These are phyloP conservation scores for Mustelus asterias DNA, from an alignment of 2,113 vertebrate species.

Conservation along the genomic window DNA sequence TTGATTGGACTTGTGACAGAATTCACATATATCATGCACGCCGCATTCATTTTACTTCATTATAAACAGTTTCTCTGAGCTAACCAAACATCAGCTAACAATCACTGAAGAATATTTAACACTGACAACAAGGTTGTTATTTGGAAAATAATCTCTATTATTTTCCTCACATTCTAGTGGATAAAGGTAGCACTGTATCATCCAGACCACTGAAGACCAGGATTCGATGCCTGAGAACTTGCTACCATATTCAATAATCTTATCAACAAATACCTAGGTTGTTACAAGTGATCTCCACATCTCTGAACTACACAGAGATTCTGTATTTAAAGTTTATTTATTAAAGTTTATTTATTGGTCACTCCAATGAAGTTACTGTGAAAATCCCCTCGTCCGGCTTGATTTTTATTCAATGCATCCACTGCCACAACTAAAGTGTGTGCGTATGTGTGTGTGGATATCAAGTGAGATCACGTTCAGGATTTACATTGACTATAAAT, in stretches of 20 bases:
- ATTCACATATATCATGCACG: background rate
- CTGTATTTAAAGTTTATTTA: background rate
- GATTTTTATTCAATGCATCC: background rate
- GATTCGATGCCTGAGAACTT: background rate
- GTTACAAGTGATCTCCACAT: background rate
- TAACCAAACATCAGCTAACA: background rate
- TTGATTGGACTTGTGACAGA: constrained; percentile 14
- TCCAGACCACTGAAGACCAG: background rate
- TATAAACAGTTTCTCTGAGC: background rate
- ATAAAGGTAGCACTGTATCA: background rate
- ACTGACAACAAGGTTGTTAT: background rate
- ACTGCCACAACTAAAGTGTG: background rate
- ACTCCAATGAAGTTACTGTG: too few relatives aligned
- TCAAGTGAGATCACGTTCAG: background rate
- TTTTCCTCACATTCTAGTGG: too few relatives aligned
- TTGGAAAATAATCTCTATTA: background rate
- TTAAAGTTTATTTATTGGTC: too few relatives aligned
- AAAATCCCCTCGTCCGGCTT: too few relatives aligned
- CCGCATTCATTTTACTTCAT: background rate
- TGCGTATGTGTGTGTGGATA: background rate
- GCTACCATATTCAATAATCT: background rate
- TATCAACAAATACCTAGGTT: background rate
- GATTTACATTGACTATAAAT: background rate
- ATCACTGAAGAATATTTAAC: background rate
- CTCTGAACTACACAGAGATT: background rate